Evolutionary conservation across 2,797 vertebrate species (phyloP), one percentile per base, ranked within the genome.

Genomic region (Micrastur ruficollis): DNA sequence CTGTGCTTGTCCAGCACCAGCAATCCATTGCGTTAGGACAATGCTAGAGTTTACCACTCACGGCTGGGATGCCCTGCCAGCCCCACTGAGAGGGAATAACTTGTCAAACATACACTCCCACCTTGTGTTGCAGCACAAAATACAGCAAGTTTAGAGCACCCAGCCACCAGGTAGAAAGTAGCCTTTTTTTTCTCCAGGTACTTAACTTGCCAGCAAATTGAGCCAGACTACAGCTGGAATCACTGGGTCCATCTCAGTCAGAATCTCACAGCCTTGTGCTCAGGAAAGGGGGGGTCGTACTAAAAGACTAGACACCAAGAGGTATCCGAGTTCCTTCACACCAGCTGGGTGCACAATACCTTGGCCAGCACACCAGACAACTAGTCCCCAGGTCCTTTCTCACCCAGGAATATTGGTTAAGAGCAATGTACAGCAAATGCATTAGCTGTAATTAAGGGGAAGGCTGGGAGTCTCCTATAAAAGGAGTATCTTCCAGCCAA

Each of bases 21-120:
- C 79, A 23, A 15, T 0, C 19, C 1, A 9, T 1, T 1, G 27
- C 9, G 3, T 0, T 1, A 23, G 76, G 25, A 29, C 38, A 49
- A 19, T 0, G 26, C 42, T 14, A 5, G 32, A 70, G 46, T 21
- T 59, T 5, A 22, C 65, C 58, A 52, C 63, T 20, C 23, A 13
- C 49, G 63, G 38, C 63, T 20, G 29, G 36, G 32, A 56, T 47
- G 12, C 52, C 16, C 36, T 1, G 3, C 7, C 55, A 68, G 76
- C 67, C 61, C 19, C 31, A 13, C 12, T 0, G 20, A 49, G 44
- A 58, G 38, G 44, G 67, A 36, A 47, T 1, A 44, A 18, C 58
- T 40, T 14, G 22, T 17, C 65, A 16, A 29, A 23, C 1, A 0
- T 5, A 20, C 18, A 2, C 29, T 3, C 21, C 8, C 44, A 44